Conservation (phyloP, 2,888 invertebrate species). For the Morpho helenor region DNA sequence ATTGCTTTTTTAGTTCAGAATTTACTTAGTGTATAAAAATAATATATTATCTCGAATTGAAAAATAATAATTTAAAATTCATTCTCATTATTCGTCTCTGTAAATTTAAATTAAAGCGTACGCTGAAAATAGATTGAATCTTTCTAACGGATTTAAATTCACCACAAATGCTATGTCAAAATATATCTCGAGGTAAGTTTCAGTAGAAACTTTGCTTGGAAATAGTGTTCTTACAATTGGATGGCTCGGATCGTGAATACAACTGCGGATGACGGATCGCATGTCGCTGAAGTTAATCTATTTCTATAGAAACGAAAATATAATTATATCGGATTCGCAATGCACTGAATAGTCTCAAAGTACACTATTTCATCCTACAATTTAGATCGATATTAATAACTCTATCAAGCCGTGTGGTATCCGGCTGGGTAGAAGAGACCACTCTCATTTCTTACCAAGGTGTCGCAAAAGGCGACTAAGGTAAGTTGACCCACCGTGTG, state of each 20-base stretch:
- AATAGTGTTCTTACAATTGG: constrained; percentile 59
- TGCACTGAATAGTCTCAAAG: constrained; percentile 13
- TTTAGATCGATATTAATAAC: too few relatives aligned
- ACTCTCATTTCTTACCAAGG: too few relatives aligned
- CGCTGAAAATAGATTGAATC: constrained; percentile 30
- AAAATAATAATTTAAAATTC: too few relatives aligned
- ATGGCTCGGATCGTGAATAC: constrained; percentile 56
- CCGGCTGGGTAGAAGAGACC: too few relatives aligned
- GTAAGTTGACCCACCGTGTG: too few relatives aligned
- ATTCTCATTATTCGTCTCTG: too few relatives aligned
- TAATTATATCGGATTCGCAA: constrained; percentile 43
- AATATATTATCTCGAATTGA: too few relatives aligned
- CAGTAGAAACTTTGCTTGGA: constrained; percentile 65
- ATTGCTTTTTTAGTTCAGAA: too few relatives aligned
- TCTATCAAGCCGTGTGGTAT: too few relatives aligned
- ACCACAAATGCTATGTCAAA: constrained; percentile 64
- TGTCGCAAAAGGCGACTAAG: too few relatives aligned
- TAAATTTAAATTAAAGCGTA: not conserved
- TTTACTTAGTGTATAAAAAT: too few relatives aligned
- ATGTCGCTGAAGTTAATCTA: constrained; percentile 71
- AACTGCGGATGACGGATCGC: constrained; percentile 58
- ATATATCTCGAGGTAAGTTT: constrained; percentile 57
- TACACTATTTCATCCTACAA: too few relatives aligned
- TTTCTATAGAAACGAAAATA: constrained; percentile 42
- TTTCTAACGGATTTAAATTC: constrained; percentile 45